Evolutionary conservation across 2,888 invertebrate genomes (phyloP), one percentile per base, ranked within the genome.

Genomic region (Romanomermis culicivorax): DNA sequence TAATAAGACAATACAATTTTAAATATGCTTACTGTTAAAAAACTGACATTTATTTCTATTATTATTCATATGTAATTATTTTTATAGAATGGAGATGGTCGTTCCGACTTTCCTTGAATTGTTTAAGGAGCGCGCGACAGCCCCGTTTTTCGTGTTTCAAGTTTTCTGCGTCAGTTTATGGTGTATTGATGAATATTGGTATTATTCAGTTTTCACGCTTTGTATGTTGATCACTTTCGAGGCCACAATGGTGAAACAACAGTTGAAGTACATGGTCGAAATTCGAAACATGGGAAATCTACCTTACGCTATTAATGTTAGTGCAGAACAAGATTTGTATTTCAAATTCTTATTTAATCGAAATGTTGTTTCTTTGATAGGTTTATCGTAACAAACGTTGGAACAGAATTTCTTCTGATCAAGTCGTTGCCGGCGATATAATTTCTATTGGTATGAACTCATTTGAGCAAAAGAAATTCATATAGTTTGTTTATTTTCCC

Each of bases 141-240:
- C 97, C 0, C 97, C 97, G 1, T 99, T 99, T 73, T 99, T 99
- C 72, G 93, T 99, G 2, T 99, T 99, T 72, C 97, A 99, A 82
- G 67, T 97, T 56, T 95, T 99, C 70, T 97, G 95, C 68, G 95
- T 97, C 49, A 85, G 83, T 14, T 75, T 99, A 1, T 99, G 97
- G 97, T 99, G 97, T 73, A 75, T 99, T 61, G 97, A 99, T 69
- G 91, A 91, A 69, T 95, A 91, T 72, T 91, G 91, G 91, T 75
- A 91, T 70, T 95, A 93, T 71, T 89, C 88, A 54, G 78, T 95
- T 57, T 93, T 95, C 70, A 95, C 95, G 0, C 77, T 95, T 1
- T 78, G 86, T 53, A 93, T 95, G 93, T 76, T 95, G 55, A 80
- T 95, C 27, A 80, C 87, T 65, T 95, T 95, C 69, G 97, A 99